phyloP scores from a whole-genome alignment of 2,113 vertebrate species.

The Nyctibius bracteatus region DNA sequence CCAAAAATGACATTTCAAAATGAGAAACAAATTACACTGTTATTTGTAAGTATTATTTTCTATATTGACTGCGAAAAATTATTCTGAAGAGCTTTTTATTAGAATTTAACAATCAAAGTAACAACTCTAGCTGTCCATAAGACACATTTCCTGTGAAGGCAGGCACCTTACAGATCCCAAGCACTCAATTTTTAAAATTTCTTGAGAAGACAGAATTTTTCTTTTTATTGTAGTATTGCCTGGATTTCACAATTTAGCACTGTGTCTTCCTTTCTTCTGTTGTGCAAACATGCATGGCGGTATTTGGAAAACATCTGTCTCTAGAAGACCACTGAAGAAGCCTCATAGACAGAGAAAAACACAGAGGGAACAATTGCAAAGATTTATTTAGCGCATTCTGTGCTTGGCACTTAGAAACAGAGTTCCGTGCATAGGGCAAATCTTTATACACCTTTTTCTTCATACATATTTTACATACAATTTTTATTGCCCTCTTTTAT shows the following conservation, averaged over 20 bases:
- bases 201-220: neutral
- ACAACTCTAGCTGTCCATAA: neutral
- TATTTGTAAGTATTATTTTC: neutral
- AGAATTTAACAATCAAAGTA: neutral
- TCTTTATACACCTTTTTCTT: slow-evolving; percentile 82
- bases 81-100: neutral
- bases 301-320: neutral
- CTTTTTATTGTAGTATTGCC: neutral
- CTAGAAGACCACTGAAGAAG: neutral
- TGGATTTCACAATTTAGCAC: neutral
- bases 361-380: slow-evolving; percentile 74
- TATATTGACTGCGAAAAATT: neutral
- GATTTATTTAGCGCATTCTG: slow-evolving; percentile 91
- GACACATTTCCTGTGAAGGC: neutral
- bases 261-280: neutral
- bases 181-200: neutral
- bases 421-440: slow-evolving; percentile 86
- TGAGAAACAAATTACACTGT: neutral
- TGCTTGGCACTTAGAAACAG: slow-evolving; percentile 96
- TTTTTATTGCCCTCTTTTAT: slow-evolving; percentile 83
- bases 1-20: neutral
- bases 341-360: slow-evolving; percentile 34
- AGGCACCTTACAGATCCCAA: neutral
- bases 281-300: neutral
- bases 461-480: slow-evolving; percentile 84